Conservation (phyloP, 1,140 invertebrate species). For the Schlechtendalia chinensis region DNA sequence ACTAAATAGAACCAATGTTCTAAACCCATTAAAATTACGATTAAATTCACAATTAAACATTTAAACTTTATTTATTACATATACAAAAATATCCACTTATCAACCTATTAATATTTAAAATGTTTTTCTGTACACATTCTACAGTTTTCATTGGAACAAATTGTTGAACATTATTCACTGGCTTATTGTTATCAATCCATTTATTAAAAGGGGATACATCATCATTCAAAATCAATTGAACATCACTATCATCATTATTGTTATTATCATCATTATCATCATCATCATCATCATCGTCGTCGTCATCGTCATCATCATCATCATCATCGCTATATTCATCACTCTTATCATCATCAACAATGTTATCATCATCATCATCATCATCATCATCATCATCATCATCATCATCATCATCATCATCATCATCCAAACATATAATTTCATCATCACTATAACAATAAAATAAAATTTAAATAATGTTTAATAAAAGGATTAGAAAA, state of each 20-base stretch:
- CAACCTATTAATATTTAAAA: not conserved
- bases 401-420: constrained; percentile 9
- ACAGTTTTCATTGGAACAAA: not conserved
- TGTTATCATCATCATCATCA: not conserved
- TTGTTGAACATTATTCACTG: not conserved
- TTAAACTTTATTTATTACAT: not conserved
- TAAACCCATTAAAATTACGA: too few relatives aligned
- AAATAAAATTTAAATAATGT: not conserved
- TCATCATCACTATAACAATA: not conserved
- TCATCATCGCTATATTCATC: not conserved
- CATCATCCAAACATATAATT: constrained; percentile 13
- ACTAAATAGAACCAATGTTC: too few relatives aligned
- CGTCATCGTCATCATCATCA: constrained; percentile 6
- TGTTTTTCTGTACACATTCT: not conserved
- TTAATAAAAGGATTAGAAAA: not conserved
- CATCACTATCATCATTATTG: not conserved
- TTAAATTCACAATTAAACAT: too few relatives aligned
- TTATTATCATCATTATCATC: not conserved
- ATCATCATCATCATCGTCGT: constrained; percentile 17
- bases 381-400: constrained; percentile 15
- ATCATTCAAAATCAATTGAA: not conserved
- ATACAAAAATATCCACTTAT: not conserved
- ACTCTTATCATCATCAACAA: too few relatives aligned
- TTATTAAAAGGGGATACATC: not conserved
- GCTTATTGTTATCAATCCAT: not conserved